phyloP scores from a whole-genome alignment of 2,888 invertebrate genomes.

The Acleris laterana region DNA sequence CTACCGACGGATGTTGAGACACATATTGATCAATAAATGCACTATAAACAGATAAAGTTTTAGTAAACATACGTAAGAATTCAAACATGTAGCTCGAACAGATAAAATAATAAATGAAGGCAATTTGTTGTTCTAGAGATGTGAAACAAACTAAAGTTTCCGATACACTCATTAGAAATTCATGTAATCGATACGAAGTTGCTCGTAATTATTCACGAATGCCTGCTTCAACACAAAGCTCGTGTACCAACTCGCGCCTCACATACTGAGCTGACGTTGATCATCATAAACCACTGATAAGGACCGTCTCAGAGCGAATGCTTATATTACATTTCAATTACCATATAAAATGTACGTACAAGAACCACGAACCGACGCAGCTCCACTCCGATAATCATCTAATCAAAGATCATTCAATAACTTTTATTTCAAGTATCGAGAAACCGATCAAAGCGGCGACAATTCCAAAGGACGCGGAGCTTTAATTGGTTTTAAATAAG shows the following conservation, averaged over 20 bases:
- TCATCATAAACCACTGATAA: slow-evolving; percentile 71
- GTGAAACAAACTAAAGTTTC: slow-evolving; percentile 47
- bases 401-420: slow-evolving; percentile 81
- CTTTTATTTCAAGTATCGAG: slow-evolving; percentile 68
- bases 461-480: slow-evolving; percentile 49
- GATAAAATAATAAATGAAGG: slow-evolving; percentile 20
- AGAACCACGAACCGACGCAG: slow-evolving; percentile 69
- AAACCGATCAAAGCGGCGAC: slow-evolving; percentile 51
- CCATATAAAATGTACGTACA: slow-evolving; percentile 79
- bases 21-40: background rate
- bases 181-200: slow-evolving; percentile 66
- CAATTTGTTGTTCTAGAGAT: slow-evolving; percentile 23
- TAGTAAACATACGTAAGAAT: background rate
- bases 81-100: background rate
- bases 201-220: slow-evolving; percentile 66
- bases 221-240: slow-evolving; percentile 53
- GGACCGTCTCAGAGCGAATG: slow-evolving; percentile 68
- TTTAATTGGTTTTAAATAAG: slow-evolving; percentile 53
- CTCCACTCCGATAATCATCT: slow-evolving; percentile 81
- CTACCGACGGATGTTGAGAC: background rate
- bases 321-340: slow-evolving; percentile 82
- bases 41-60: background rate
- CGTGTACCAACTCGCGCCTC: slow-evolving; percentile 48
- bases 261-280: slow-evolving; percentile 52
- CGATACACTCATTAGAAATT: slow-evolving; percentile 66